phyloP scores from a whole-genome alignment of 2,888 invertebrate genomes.

The Melanophora roralis region DNA sequence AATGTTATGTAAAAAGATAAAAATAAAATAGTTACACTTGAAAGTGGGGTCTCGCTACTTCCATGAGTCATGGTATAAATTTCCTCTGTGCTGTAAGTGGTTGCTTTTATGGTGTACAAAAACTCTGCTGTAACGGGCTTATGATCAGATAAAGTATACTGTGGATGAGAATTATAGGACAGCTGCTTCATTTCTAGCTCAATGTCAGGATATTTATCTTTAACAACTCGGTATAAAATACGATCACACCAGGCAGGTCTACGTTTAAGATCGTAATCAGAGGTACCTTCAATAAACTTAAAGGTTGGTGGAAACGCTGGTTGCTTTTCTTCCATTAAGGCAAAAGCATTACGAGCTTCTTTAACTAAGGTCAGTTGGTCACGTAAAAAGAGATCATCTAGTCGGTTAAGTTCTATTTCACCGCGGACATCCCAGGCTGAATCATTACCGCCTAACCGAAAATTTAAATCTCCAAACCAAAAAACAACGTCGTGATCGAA shows the following conservation, averaged over 20 bases:
- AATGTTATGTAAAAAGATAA: constrained; percentile 62
- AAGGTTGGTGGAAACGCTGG: constrained; percentile 92
- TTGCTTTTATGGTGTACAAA: constrained; percentile 69
- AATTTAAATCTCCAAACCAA: constrained; percentile 95
- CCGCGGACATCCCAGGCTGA: constrained; percentile 84
- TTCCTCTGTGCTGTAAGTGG: constrained; percentile 67
- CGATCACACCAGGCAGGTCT: constrained; percentile 97
- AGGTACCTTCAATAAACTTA: constrained; percentile 86
- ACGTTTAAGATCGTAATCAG: constrained; percentile 89
- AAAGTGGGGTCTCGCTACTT: constrained; percentile 54
- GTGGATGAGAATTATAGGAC: constrained; percentile 86
- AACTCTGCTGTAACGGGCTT: constrained; percentile 93
- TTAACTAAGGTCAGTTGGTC: constrained; percentile 88
- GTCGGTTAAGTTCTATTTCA: constrained; percentile 82
- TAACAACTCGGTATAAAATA: constrained; percentile 90
- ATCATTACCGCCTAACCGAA: constrained; percentile 84
- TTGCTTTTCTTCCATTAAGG: constrained; percentile 84
- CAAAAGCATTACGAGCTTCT: constrained; percentile 88
- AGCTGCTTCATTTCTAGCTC: constrained; percentile 84
- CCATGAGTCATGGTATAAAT: constrained; percentile 72
- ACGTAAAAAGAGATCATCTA: constrained; percentile 82
- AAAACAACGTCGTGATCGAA: constrained; percentile 96
- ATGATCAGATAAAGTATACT: constrained; percentile 92
- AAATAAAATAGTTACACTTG: constrained; percentile 68
- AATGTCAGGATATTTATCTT: constrained; percentile 88